These are phyloP conservation scores for Denticeps clupeoides DNA, from an alignment of 2,797 vertebrate species.

Conservation along the genomic window DNA sequence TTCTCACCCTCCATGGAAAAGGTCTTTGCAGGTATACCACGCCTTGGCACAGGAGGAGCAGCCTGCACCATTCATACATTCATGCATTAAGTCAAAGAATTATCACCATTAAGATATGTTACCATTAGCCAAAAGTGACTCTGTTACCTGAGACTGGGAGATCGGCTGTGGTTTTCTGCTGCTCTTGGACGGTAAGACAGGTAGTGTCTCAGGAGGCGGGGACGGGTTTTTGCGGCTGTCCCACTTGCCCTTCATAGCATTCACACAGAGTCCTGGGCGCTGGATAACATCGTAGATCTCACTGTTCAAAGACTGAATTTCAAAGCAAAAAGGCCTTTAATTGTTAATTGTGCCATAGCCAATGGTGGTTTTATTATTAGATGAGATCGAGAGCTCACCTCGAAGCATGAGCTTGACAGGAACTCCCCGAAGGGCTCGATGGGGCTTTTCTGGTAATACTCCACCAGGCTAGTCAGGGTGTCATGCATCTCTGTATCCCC, in stretches of 20 bases:
- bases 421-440: slow-evolving; percentile 75
- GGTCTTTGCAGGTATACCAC: slow-evolving; percentile 24
- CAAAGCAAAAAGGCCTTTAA: too few species aligned
- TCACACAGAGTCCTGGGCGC: slow-evolving; percentile 23
- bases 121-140: not conserved
- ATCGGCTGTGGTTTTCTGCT: slow-evolving; percentile 22
- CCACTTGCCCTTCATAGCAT: slow-evolving; percentile 26
- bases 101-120: slow-evolving; percentile 14
- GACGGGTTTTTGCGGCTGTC: slow-evolving; percentile 24
- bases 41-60: slow-evolving; percentile 53
- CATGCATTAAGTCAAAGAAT: too few species aligned
- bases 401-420: slow-evolving; percentile 56
- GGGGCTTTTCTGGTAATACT: slow-evolving; percentile 57
- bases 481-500: slow-evolving; percentile 58
- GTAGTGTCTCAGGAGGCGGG: too few species aligned
- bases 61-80: too few species aligned
- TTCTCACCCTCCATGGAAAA: slow-evolving; percentile 14
- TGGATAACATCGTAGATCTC: slow-evolving; percentile 63
- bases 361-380: not conserved
- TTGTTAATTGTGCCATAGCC: too few species aligned
- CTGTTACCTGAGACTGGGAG: not conserved
- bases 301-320: slow-evolving; percentile 42
- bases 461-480: slow-evolving; percentile 57
- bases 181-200: slow-evolving; percentile 35
- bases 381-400: too few species aligned